Conservation (phyloP, 1,140 invertebrate genomes). For the Pogonognathellus flavescens region DNA sequence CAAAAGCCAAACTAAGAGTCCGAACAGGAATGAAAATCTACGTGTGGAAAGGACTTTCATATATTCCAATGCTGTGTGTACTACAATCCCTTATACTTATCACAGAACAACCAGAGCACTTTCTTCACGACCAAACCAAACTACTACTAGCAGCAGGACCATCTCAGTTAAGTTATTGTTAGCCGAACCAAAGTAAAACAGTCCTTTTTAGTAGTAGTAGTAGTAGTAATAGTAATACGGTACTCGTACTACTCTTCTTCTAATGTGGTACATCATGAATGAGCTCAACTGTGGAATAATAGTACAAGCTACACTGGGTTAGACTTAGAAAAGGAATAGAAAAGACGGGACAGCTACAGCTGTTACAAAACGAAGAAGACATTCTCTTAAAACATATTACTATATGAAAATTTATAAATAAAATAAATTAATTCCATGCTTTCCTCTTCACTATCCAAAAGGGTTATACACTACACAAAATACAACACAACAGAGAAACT, state of each 20-base stretch:
- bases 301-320: neutral
- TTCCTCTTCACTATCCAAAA: neutral
- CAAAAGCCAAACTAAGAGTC: slow-evolving; percentile 48
- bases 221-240: no score
- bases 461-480: neutral
- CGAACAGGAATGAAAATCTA: slow-evolving; percentile 44
- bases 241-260: no score
- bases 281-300: neutral
- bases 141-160: no score
- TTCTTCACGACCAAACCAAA: no score
- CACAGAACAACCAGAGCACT: no score
- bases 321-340: neutral
- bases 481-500: slow-evolving; percentile 6
- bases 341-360: slow-evolving; percentile 49
- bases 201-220: no score
- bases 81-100: no score
- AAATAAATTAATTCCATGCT: slow-evolving; percentile 62
- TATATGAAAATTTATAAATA: slow-evolving; percentile 64
- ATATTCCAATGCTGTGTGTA: neutral
- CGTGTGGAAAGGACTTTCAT: slow-evolving; percentile 18
- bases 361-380: slow-evolving; percentile 42
- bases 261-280: neutral
- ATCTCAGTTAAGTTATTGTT: no score
- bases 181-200: no score
- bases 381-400: slow-evolving; percentile 46